These are phyloP conservation scores for Rallus limicola DNA, from an alignment of 2,113 vertebrate genomes.

Conservation along the genomic window DNA sequence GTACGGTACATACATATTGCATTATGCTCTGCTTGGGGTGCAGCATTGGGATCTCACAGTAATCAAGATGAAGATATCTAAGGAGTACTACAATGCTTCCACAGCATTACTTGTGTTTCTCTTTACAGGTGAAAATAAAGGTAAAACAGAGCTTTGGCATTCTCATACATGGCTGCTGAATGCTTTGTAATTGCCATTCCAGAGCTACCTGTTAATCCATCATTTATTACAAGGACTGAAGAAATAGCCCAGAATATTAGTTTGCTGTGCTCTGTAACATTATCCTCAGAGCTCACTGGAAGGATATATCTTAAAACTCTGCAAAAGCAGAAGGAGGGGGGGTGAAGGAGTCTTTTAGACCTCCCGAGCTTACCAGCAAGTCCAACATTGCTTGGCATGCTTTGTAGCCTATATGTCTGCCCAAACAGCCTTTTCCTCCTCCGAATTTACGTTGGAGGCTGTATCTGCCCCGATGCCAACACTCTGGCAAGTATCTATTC, in stretches of 20 bases:
- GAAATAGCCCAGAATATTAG: neutral
- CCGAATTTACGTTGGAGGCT: neutral
- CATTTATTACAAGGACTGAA: neutral
- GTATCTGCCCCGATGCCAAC: neutral
- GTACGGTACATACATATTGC: rapidly evolving
- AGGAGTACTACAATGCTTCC: neutral
- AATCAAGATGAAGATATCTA: neutral
- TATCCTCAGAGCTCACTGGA: neutral
- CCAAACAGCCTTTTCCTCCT: neutral
- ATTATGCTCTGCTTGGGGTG: neutral
- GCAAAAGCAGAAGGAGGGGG: neutral
- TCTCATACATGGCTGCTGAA: neutral
- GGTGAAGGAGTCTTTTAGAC: neutral
- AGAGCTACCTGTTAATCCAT: neutral
- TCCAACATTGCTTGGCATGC: neutral
- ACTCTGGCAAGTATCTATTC: neutral
- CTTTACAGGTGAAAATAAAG: neutral
- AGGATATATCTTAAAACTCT: neutral
- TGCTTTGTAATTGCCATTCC: neutral
- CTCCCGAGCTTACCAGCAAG: neutral
- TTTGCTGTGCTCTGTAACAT: neutral
- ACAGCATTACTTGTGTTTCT: neutral
- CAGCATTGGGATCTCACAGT: neutral
- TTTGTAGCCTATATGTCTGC: neutral
- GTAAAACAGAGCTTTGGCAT: neutral